phyloP scores from a whole-genome alignment of 2,797 vertebrate species.

The Chelmon rostratus region DNA sequence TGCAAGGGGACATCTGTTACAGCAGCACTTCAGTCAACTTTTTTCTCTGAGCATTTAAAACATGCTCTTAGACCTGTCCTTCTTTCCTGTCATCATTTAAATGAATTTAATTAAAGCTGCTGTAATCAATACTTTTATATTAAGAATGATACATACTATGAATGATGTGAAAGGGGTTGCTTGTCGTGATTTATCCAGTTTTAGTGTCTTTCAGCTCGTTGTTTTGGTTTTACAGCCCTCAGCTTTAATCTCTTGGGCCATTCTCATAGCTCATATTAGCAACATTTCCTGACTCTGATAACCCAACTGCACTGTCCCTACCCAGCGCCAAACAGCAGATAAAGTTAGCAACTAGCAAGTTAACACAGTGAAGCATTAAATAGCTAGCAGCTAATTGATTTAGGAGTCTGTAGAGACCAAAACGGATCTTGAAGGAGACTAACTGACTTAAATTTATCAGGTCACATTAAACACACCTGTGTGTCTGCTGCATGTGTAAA shows the following conservation, averaged over 20 bases:
- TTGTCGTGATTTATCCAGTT: too few species aligned
- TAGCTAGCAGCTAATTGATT: background rate
- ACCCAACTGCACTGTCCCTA: too few species aligned
- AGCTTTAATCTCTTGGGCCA: background rate
- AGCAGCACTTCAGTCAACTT: background rate
- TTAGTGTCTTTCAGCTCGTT: background rate
- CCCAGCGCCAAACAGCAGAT: too few species aligned
- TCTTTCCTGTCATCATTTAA: background rate
- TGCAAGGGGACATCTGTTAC: constrained; percentile 19
- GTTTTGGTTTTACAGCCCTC: background rate
- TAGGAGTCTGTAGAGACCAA: background rate
- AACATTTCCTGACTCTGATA: too few species aligned
- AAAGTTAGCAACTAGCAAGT: too few species aligned
- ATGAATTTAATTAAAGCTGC: background rate
- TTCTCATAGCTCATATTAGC: too few species aligned
- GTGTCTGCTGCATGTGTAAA: background rate
- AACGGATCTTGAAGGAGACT: background rate
- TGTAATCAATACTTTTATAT: background rate
- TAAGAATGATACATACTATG: background rate
- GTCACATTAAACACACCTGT: background rate
- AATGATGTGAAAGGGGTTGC: background rate
- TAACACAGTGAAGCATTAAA: background rate
- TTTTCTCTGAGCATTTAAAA: constrained; percentile 1
- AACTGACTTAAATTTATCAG: background rate
- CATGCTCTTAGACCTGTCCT: background rate